Evolutionary conservation across 2,113 vertebrate species (phyloP), one percentile per base, ranked within the genome.

Genomic region (Perognathus longimembris): DNA sequence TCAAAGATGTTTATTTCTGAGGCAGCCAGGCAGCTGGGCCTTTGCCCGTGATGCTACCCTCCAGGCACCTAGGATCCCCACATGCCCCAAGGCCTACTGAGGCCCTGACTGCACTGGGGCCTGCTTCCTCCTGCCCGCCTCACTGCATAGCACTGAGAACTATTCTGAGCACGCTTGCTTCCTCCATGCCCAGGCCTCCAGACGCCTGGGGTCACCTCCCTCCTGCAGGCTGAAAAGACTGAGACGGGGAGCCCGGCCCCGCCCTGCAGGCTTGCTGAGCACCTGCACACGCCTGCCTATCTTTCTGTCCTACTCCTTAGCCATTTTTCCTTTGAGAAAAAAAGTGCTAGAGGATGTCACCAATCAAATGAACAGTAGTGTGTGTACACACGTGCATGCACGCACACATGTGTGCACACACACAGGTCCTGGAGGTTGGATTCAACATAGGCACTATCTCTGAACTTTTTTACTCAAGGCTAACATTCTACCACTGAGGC

Each of bases 151-250:
- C 36, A 61, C 21, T 8, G 26, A 5, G 3, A 30, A 42, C 22
- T 4, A 9, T 59, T 74, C n/a, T 26, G 40, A 32, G 34, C 32
- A 36, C 59, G 57, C 15, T 36, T 20, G 26, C 57, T 59, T 28
- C 36, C 3, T 36, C 79, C 76, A 40, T 6, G 59, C 10, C 32
- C 17, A 28, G 0, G 54, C 32, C n/a, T 18, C 0, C 1, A 30
- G 22, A 50, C 54, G 5, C 0, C 20, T 0, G 11, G 24, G 9
- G 18, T 54, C 50, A 54, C 50, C 18, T 67, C 59, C 15, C 9
- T 3, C 36, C 15, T 11, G 38, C 15, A 59, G 15, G 45, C 9
- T 0, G 14, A 0, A 42, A 42, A 11, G 26, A 34, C 32, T 40
- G 66, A 6, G 10, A 8, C n/a, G 6, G 36, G n/a, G n/a, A n/a